Conservation (phyloP, 2,113 vertebrate genomes). For the Ramphastos sulfuratus region DNA sequence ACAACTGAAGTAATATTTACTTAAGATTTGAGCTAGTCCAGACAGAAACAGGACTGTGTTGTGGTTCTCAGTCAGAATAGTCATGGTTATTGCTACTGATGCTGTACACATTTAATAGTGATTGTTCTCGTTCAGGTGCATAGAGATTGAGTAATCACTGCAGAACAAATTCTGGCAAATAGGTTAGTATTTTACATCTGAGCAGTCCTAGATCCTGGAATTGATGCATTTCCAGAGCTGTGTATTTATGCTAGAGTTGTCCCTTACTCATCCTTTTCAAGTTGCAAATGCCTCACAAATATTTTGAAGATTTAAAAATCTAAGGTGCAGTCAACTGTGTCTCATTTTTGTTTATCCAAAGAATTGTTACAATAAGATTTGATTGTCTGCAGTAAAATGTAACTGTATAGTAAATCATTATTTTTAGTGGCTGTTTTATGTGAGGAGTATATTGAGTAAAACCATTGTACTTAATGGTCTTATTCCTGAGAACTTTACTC, state of each 20-base stretch:
- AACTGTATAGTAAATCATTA: neutral
- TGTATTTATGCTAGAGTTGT: neutral
- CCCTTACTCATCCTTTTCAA: neutral
- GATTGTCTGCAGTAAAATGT: neutral
- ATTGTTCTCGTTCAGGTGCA: neutral
- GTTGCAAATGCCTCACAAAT: neutral
- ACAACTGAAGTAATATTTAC: neutral
- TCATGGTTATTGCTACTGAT: neutral
- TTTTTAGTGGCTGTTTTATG: neutral
- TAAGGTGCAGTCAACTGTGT: neutral
- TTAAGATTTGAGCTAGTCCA: neutral
- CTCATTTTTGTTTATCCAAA: neutral
- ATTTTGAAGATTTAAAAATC: neutral
- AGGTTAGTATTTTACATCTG: neutral
- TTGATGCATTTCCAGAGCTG: neutral
- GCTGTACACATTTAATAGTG: neutral
- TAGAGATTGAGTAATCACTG: neutral
- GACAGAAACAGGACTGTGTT: neutral
- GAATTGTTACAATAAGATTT: neutral
- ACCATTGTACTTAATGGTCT: neutral
- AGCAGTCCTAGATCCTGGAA: neutral
- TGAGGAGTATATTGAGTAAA: neutral
- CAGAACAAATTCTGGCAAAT: neutral
- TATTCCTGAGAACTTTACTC: neutral
- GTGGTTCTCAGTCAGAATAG: neutral